Percentiles rank a stretch among this genome's conserved stretches.
These are phyloP conservation scores for Antrozous pallidus DNA, from an alignment of 2,797 vertebrate species.

Conservation along the genomic window DNA sequence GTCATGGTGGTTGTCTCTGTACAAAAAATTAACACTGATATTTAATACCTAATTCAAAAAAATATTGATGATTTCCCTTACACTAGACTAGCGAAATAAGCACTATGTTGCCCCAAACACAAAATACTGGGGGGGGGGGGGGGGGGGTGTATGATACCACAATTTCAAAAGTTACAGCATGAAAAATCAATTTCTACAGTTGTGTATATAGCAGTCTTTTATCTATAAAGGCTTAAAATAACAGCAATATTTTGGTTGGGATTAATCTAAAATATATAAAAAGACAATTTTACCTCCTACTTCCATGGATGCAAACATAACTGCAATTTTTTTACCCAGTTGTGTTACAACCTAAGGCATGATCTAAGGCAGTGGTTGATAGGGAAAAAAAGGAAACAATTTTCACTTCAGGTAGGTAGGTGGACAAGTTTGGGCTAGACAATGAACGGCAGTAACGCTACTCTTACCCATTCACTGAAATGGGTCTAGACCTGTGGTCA, in stretches of 20 bases:
- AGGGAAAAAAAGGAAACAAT: background rate
- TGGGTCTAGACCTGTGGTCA: background rate
- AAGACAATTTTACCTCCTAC: background rate
- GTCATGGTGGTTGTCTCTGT: background rate
- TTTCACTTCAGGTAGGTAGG: background rate
- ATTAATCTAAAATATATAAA: background rate
- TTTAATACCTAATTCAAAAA: slow-evolving; percentile 21
- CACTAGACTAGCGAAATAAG: background rate
- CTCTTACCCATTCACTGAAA: background rate
- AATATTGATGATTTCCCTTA: background rate
- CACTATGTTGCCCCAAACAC: background rate
- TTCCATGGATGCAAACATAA: background rate
- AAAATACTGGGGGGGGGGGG: background rate
- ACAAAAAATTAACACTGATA: background rate
- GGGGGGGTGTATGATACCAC: background rate
- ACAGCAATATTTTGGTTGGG: background rate
- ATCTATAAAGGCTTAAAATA: background rate
- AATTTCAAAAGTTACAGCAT: background rate
- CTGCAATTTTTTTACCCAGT: background rate
- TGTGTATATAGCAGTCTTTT: background rate
- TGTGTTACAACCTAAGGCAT: background rate
- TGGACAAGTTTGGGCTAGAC: background rate
- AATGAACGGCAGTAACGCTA: background rate
- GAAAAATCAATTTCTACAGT: background rate
- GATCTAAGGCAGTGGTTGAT: background rate